These are phyloP conservation scores for Nymphalis io DNA, from an alignment of 1,140 invertebrate species.

Conservation along the genomic window DNA sequence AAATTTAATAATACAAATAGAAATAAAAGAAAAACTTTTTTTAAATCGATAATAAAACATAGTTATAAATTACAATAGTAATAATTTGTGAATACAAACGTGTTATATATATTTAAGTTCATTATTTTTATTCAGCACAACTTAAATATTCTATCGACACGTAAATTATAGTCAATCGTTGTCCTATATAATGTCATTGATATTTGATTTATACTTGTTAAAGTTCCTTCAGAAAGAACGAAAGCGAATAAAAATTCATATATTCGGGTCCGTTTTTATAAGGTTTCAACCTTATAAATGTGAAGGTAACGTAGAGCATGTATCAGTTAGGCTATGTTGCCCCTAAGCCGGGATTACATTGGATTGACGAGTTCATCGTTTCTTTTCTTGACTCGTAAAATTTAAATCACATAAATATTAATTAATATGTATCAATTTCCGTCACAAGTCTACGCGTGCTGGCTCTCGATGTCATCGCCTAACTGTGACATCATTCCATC, in stretches of 20 bases:
- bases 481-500: too few relatives aligned
- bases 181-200: neutral
- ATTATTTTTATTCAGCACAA: too few relatives aligned
- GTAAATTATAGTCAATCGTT: too few relatives aligned
- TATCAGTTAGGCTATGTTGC: conserved; percentile 3
- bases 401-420: neutral
- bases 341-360: conserved; percentile 1
- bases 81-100: too few relatives aligned
- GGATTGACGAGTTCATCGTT: neutral
- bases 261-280: conserved; percentile 12
- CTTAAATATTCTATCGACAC: too few relatives aligned
- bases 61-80: too few relatives aligned
- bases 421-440: neutral
- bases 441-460: too few relatives aligned
- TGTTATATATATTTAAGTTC: too few relatives aligned
- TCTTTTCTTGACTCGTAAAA: conserved; percentile 3
- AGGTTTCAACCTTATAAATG: conserved; percentile 1
- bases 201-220: neutral
- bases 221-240: neutral
- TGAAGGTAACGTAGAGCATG: neutral
- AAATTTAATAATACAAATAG: too few relatives aligned
- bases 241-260: conserved; percentile 7
- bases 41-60: too few relatives aligned
- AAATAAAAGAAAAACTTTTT: too few relatives aligned
- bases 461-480: too few relatives aligned